These are phyloP conservation scores for Pandemis corylana DNA, from an alignment of 2,888 invertebrate genomes.

Conservation along the genomic window DNA sequence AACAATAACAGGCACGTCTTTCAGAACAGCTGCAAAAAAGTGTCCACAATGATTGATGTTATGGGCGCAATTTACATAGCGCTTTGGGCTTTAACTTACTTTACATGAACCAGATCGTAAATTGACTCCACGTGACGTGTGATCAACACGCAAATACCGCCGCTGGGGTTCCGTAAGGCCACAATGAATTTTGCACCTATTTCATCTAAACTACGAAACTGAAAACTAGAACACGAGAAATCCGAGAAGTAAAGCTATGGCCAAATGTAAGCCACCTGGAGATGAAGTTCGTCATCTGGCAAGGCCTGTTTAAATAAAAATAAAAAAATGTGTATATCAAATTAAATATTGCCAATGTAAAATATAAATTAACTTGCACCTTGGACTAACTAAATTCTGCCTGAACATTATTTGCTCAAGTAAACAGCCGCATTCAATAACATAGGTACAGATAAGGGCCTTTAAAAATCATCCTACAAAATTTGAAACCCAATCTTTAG, in stretches of 20 bases:
- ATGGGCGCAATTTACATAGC: constrained; percentile 6
- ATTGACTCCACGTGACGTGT: constrained; percentile 26
- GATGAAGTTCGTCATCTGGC: no score
- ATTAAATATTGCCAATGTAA: no score
- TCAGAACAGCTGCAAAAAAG: background rate
- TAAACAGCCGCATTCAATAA: no score
- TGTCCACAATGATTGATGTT: background rate
- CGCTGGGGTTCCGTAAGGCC: constrained; percentile 16
- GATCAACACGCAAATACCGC: constrained; percentile 22
- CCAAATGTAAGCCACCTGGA: no score
- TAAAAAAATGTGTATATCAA: no score
- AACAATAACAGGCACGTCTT: background rate
- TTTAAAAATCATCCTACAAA: background rate
- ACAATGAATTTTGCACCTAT: background rate
- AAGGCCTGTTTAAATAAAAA: no score
- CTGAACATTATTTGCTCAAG: no score
- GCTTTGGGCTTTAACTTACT: constrained; percentile 3
- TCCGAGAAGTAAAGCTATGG: no score
- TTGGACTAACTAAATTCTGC: no score
- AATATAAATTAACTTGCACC: no score
- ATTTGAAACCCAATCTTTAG: background rate
- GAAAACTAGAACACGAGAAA: no score
- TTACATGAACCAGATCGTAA: constrained; percentile 20
- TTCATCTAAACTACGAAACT: no score
- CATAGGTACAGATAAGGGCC: background rate